phyloP scores from a whole-genome alignment of 2,888 invertebrate species.

The Itoplectis maculator region DNA sequence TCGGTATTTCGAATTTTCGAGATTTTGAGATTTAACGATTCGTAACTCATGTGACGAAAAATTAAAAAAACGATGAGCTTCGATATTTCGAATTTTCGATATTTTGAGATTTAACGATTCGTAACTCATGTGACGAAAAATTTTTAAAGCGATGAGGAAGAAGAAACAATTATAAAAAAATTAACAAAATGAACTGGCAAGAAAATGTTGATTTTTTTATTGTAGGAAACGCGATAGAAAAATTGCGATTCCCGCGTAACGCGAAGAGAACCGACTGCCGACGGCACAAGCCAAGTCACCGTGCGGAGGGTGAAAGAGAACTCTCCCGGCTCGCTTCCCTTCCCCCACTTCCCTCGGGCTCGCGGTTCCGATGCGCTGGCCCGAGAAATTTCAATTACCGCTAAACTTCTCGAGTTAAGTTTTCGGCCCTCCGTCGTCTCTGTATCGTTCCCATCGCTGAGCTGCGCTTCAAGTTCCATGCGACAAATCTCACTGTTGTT shows the following conservation, averaged over 20 bases:
- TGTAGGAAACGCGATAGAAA: too few relatives aligned
- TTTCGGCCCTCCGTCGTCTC: conserved; percentile 67
- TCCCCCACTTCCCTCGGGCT: conserved; percentile 58
- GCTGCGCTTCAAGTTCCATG: conserved; percentile 17
- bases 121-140: too few relatives aligned
- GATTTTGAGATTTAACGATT: neutral
- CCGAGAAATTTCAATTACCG: conserved; percentile 84
- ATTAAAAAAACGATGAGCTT: neutral
- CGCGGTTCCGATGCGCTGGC: conserved; percentile 78
- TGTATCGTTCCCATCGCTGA: conserved; percentile 62
- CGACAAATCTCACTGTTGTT: conserved; percentile 38
- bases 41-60: too few relatives aligned
- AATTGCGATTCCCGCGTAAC: neutral
- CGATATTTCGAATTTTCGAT: neutral
- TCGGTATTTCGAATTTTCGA: neutral
- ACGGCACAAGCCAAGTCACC: conserved; percentile 50
- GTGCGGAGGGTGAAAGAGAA: conserved; percentile 68
- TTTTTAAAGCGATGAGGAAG: too few relatives aligned
- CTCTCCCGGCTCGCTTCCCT: conserved; percentile 50
- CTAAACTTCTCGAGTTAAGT: conserved; percentile 83
- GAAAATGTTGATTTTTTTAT: conserved; percentile 3
- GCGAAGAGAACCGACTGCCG: neutral
- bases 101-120: neutral
- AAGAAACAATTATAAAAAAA: neutral
- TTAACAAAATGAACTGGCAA: neutral